Conservation (phyloP, 2,888 invertebrate genomes). For the Resseliella maxima region DNA sequence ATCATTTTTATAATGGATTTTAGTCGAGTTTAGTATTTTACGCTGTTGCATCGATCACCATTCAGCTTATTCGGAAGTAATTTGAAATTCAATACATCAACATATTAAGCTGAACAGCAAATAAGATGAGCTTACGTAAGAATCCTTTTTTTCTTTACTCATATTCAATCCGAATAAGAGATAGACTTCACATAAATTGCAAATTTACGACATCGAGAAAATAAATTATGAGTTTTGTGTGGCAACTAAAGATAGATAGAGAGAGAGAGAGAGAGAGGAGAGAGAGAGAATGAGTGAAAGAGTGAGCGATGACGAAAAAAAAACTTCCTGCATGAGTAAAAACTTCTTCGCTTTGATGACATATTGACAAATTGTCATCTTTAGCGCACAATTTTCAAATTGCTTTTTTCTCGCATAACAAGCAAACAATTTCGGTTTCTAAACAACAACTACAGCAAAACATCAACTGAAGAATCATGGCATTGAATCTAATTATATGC, state of each 20-base stretch:
- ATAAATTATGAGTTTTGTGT: too few species aligned
- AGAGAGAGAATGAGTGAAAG: too few species aligned
- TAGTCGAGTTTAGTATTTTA: background rate
- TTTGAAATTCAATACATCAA: background rate
- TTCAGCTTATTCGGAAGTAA: conserved; percentile 18
- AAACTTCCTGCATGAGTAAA: too few species aligned
- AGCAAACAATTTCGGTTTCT: background rate
- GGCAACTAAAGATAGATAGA: too few species aligned
- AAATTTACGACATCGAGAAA: background rate
- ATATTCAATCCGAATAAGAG: too few species aligned
- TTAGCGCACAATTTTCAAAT: too few species aligned
- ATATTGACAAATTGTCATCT: too few species aligned
- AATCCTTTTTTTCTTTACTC: conserved; percentile 5
- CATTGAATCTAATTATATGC: conserved; percentile 28
- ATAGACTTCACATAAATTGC: background rate
- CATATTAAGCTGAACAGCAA: background rate
- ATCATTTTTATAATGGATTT: conserved; percentile 30
- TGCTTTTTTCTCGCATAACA: background rate
- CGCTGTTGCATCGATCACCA: background rate
- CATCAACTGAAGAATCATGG: background rate
- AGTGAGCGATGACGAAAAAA: too few species aligned
- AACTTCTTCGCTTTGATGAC: too few species aligned
- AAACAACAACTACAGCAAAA: background rate
- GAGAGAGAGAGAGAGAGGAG: too few species aligned
- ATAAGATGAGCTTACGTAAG: background rate